Percentiles rank a stretch among this genome's conserved stretches.
phyloP scores from a whole-genome alignment of 37 sponge, comb jelly and placozoan genomes.

The Cliona cf. orientalis region DNA sequence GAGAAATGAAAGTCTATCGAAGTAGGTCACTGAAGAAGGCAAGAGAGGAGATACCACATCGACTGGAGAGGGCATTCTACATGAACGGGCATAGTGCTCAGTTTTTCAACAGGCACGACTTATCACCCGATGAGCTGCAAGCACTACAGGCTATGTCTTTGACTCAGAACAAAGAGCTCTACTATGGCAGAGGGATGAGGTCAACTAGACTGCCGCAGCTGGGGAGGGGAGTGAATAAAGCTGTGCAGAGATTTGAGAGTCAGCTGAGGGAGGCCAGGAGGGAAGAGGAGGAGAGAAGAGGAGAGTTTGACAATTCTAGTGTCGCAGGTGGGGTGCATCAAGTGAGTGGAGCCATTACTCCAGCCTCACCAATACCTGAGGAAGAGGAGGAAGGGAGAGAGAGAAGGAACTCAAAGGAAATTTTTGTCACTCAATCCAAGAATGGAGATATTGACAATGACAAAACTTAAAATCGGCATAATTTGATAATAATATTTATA shows the following conservation, averaged over 20 bases:
- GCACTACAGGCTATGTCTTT: not conserved
- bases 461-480: not conserved
- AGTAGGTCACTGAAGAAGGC: constrained; percentile 1
- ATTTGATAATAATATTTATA: too few relatives aligned
- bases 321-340: not conserved
- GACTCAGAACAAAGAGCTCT: constrained; percentile 35
- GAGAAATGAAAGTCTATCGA: not conserved
- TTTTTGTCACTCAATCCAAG: constrained; percentile 9
- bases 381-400: not conserved
- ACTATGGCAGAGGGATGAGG: constrained; percentile 46
- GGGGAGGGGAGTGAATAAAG: too few relatives aligned
- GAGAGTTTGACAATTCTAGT: not conserved
- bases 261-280: constrained; percentile 4
- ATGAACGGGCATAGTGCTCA: constrained; percentile 42
- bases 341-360: not conserved
- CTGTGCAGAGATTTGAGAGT: constrained; percentile 33
- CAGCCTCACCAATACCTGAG: constrained; percentile 12
- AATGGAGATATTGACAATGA: not conserved
- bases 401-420: not conserved
- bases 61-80: constrained; percentile 40
- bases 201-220: not conserved
- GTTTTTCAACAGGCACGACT: constrained; percentile 17
- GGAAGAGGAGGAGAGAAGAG: not conserved
- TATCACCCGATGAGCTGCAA: constrained; percentile 23
- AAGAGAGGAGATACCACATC: constrained; percentile 35